These are phyloP conservation scores for Harmothoe impar DNA, from an alignment of 2,888 invertebrate species.

Conservation along the genomic window DNA sequence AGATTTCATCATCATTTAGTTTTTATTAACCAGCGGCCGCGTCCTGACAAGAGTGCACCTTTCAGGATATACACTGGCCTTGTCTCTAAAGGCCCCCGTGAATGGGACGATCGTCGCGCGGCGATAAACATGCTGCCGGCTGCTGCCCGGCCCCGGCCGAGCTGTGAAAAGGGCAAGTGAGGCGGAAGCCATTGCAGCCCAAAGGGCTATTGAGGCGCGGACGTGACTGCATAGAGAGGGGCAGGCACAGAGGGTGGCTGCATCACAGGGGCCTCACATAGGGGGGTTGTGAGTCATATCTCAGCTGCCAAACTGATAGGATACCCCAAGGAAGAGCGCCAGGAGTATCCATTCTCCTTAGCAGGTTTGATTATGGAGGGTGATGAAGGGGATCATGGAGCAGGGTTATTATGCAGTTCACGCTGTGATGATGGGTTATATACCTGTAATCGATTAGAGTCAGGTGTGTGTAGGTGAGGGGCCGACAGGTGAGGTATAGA, in stretches of 20 bases:
- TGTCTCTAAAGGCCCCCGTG: background rate
- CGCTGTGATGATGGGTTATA: background rate
- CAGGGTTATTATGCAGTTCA: slow-evolving; percentile 5
- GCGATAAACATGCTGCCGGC: background rate
- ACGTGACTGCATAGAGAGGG: slow-evolving; percentile 26
- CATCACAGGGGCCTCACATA: too few relatives aligned
- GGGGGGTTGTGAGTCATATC: too few relatives aligned
- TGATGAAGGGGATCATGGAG: background rate
- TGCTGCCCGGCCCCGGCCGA: background rate
- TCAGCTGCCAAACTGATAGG: too few relatives aligned
- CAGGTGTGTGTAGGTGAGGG: background rate
- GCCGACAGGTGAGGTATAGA: background rate
- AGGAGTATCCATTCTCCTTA: too few relatives aligned
- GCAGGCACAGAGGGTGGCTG: background rate
- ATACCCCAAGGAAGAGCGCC: too few relatives aligned
- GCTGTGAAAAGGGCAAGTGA: slow-evolving; percentile 30
- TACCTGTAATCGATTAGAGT: slow-evolving; percentile 34
- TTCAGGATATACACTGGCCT: slow-evolving; percentile 31
- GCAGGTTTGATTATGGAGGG: background rate
- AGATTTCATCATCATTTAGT: slow-evolving; percentile 39
- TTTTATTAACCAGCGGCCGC: slow-evolving; percentile 7
- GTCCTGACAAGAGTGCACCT: background rate
- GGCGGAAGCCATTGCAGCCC: slow-evolving; percentile 17
- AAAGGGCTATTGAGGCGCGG: slow-evolving; percentile 28
- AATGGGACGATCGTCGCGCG: background rate